Percentiles rank a stretch among this genome's conserved stretches.
Conservation (phyloP, 2,888 invertebrate species). For the Agrotis clavis region DNA sequence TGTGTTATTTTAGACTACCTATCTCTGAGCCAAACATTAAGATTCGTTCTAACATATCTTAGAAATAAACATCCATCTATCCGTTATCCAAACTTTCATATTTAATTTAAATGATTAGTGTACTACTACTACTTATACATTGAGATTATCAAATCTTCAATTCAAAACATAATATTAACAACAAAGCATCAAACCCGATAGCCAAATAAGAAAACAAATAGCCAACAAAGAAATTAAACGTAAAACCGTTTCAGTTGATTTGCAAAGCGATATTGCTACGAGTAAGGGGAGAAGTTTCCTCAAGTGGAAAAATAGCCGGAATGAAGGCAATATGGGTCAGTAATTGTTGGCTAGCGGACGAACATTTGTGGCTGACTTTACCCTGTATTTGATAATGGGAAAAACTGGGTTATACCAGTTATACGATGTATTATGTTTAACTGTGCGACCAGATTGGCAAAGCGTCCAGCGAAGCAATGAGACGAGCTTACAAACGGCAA, state of each 20-base stretch:
- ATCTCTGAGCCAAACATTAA: too few species aligned
- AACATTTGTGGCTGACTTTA: constrained; percentile 46
- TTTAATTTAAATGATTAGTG: too few species aligned
- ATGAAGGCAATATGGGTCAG: constrained; percentile 43
- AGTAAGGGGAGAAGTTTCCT: constrained; percentile 46
- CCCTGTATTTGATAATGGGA: constrained; percentile 40
- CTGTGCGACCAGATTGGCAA: too few species aligned
- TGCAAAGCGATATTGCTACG: constrained; percentile 56
- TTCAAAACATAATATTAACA: background rate
- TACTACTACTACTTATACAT: too few species aligned
- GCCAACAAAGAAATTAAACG: constrained; percentile 57
- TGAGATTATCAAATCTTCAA: background rate
- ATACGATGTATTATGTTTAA: background rate
- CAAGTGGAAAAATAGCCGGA: constrained; percentile 55
- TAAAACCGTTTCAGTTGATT: constrained; percentile 54
- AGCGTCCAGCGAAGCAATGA: too few species aligned
- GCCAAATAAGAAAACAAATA: constrained; percentile 41
- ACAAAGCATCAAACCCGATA: constrained; percentile 15
- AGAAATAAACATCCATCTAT: too few species aligned
- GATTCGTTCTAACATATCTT: too few species aligned
- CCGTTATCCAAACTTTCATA: too few species aligned
- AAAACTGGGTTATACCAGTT: background rate
- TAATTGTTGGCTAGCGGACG: constrained; percentile 47
- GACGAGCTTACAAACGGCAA: too few species aligned
- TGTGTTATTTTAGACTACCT: too few species aligned